These are phyloP conservation scores for Ganaspis sp. DNA, from an alignment of 1,140 invertebrate genomes.

Conservation along the genomic window DNA sequence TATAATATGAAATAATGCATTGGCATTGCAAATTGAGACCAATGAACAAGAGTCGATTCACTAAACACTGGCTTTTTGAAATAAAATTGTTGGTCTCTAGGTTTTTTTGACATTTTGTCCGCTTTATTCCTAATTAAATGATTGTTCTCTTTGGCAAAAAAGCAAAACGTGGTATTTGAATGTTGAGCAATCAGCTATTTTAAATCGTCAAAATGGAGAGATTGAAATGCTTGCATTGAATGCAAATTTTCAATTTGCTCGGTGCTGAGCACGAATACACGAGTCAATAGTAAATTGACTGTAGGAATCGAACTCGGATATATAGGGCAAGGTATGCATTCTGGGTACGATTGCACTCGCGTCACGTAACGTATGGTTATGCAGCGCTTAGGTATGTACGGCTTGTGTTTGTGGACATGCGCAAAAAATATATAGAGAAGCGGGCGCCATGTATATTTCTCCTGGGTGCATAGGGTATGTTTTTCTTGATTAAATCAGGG, in stretches of 20 bases:
- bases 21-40: constrained; percentile 4
- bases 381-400: not conserved
- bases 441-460: not conserved
- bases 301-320: constrained; percentile 3
- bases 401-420: not conserved
- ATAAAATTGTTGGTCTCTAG: not conserved
- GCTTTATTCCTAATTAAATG: not conserved
- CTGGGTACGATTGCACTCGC: constrained; percentile 1
- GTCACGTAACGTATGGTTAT: constrained; percentile 23
- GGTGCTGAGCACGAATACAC: constrained; percentile 5
- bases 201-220: constrained; percentile 4
- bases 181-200: not conserved
- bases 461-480: constrained; percentile 23
- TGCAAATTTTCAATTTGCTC: constrained; percentile 24
- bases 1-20: not conserved
- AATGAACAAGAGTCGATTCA: not conserved
- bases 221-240: constrained; percentile 25
- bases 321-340: constrained; percentile 9
- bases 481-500: constrained; percentile 52
- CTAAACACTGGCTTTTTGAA: not conserved
- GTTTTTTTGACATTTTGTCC: not conserved
- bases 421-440: not conserved
- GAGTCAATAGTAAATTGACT: constrained; percentile 19
- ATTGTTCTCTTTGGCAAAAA: not conserved
- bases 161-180: not conserved